Conservation (phyloP, 2,797 vertebrate genomes). For the Echeneis naucrates region DNA sequence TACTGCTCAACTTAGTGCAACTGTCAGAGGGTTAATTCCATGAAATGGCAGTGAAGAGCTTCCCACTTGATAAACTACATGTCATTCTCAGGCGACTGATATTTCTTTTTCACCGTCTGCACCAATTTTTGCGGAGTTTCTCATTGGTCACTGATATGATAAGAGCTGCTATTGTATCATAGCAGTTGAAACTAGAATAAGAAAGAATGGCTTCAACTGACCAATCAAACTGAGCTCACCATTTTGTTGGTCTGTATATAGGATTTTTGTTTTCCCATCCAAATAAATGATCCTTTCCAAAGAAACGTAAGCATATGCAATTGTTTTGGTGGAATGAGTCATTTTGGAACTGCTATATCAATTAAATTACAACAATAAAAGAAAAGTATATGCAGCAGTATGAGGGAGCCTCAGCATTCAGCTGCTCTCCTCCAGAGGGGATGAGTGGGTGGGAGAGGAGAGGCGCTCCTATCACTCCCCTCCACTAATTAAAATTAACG, state of each 20-base stretch:
- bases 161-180: background rate
- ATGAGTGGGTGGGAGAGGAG: slow-evolving; percentile 58
- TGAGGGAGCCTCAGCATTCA: slow-evolving; percentile 66
- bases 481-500: slow-evolving; percentile 87
- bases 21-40: slow-evolving; percentile 64
- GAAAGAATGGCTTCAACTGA: slow-evolving; percentile 30
- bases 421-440: slow-evolving; percentile 47
- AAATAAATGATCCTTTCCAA: slow-evolving; percentile 13
- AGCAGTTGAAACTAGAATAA: slow-evolving; percentile 7
- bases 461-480: slow-evolving; percentile 72
- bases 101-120: slow-evolving; percentile 6
- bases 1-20: slow-evolving; percentile 48
- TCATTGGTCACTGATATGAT: background rate
- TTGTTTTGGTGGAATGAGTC: background rate
- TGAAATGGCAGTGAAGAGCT: slow-evolving; percentile 47
- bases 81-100: slow-evolving; percentile 14
- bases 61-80: slow-evolving; percentile 44
- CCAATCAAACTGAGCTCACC: slow-evolving; percentile 23
- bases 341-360: slow-evolving; percentile 35
- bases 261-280: slow-evolving; percentile 8
- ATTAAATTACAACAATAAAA: slow-evolving; percentile 55
- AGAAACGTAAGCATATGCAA: slow-evolving; percentile 3
- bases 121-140: slow-evolving; percentile 11
- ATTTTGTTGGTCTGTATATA: slow-evolving; percentile 31
- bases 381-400: slow-evolving; percentile 4